phyloP scores from a whole-genome alignment of 2,797 vertebrate species.

The Chromis chromis region DNA sequence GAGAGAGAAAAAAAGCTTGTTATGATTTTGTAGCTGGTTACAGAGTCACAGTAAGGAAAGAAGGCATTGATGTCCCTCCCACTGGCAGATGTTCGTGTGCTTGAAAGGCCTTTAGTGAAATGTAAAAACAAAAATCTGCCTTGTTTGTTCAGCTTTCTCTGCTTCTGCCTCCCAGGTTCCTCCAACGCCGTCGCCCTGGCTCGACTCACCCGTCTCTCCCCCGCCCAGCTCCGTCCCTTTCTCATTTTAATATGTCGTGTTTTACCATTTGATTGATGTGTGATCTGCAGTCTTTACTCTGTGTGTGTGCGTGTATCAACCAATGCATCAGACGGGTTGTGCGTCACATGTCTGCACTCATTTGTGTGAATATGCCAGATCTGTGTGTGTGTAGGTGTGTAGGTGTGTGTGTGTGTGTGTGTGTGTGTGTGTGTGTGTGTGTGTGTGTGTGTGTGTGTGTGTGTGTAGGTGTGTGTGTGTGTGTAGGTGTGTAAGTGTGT shows the following conservation, averaged over 20 bases:
- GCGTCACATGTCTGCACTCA: constrained; percentile 25
- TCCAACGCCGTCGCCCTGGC: neutral
- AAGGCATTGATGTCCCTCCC: constrained; percentile 55
- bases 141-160: constrained; percentile 63
- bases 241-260: constrained; percentile 39
- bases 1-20: constrained; percentile 29
- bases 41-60: constrained; percentile 11
- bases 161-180: constrained; percentile 1
- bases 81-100: constrained; percentile 63
- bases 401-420: neutral
- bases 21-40: constrained; percentile 25
- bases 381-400: neutral
- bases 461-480: neutral
- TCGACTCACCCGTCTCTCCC: neutral
- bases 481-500: neutral
- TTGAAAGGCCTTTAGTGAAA: constrained; percentile 62
- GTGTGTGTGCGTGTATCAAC: constrained; percentile 1
- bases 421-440: neutral
- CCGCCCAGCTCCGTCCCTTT: neutral
- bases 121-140: constrained; percentile 53
- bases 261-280: constrained; percentile 56
- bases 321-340: constrained; percentile 4
- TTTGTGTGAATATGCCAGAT: constrained; percentile 12
- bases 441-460: too few relatives aligned
- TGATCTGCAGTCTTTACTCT: constrained; percentile 41